A percentile compares a stretch with the other conserved stretches of the same genome.
These are phyloP conservation scores for Caenorhabditis plicata DNA, from an alignment of 2,888 invertebrate genomes.

Conservation along the genomic window DNA sequence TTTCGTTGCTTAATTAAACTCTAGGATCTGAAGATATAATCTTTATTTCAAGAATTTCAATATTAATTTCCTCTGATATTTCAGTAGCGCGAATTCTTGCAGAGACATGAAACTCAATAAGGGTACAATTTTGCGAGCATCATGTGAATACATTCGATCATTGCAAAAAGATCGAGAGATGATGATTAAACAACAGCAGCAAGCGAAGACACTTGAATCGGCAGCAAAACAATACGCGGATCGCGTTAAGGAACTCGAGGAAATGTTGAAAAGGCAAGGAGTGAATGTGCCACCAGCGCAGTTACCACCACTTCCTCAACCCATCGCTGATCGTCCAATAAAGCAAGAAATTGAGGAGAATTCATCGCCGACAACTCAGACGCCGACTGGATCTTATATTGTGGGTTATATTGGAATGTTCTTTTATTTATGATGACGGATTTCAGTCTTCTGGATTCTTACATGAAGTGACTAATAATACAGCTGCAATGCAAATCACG, in stretches of 20 bases:
- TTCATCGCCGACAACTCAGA: slow-evolving; percentile 53
- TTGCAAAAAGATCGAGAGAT: slow-evolving; percentile 75
- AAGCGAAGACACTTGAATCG: slow-evolving; percentile 43
- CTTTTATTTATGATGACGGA: neutral
- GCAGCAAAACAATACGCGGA: slow-evolving; percentile 56
- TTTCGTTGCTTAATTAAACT: too few species aligned
- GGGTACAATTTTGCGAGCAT: slow-evolving; percentile 94
- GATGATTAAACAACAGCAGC: slow-evolving; percentile 49
- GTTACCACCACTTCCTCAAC: slow-evolving; percentile 38
- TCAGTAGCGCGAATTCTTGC: too few species aligned
- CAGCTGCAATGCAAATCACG: slow-evolving; percentile 62
- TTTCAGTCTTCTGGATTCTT: slow-evolving; percentile 52
- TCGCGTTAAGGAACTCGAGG: slow-evolving; percentile 60
- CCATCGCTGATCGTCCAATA: slow-evolving; percentile 48
- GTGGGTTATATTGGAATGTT: slow-evolving; percentile 11
- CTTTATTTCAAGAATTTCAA: too few species aligned
- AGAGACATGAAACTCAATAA: slow-evolving; percentile 69
- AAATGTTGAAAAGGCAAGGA: slow-evolving; percentile 57
- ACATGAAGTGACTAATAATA: slow-evolving; percentile 61
- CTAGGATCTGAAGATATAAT: too few species aligned
- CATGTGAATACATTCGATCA: slow-evolving; percentile 91
- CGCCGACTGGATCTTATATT: slow-evolving; percentile 56
- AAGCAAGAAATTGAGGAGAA: slow-evolving; percentile 64
- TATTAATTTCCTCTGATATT: too few species aligned
- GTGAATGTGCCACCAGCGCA: slow-evolving; percentile 54